Percentiles rank a stretch among this genome's conserved stretches.
Evolutionary conservation across 2,888 invertebrate genomes (phyloP).

Genomic region (Antheraea assamensis): DNA sequence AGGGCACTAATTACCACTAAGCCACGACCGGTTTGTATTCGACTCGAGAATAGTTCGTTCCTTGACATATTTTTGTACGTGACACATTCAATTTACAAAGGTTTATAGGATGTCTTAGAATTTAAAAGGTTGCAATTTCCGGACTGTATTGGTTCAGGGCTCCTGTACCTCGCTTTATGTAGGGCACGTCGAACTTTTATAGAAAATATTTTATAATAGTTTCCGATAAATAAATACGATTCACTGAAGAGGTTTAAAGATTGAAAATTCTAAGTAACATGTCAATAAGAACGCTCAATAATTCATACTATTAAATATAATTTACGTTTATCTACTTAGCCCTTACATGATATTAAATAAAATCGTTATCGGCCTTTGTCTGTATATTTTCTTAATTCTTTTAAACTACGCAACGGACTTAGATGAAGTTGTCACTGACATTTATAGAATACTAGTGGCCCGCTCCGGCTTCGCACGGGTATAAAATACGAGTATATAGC

Average conservation of each 20-base stretch:
- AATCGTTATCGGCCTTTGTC: too few species aligned
- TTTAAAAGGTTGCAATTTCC: constrained; percentile 1
- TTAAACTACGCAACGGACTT: too few species aligned
- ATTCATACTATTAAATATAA: too few species aligned
- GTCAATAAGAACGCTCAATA: too few species aligned
- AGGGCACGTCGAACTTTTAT: not conserved
- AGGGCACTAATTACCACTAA: too few species aligned
- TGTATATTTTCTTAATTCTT: too few species aligned
- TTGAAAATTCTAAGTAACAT: not conserved
- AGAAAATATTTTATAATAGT: not conserved
- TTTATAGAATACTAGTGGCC: too few species aligned
- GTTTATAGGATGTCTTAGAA: not conserved
- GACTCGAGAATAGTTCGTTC: not conserved
- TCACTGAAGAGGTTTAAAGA: not conserved
- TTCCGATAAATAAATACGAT: not conserved
- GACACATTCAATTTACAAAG: not conserved
- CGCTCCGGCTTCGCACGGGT: too few species aligned
- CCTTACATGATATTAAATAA: too few species aligned
- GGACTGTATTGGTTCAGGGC: not conserved
- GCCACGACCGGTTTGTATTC: not conserved
- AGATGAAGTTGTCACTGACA: too few species aligned
- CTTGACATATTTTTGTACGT: not conserved
- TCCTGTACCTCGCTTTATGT: not conserved
- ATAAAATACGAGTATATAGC: too few species aligned
- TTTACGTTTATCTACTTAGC: too few species aligned